Evolutionary conservation across 2,797 vertebrate genomes (phyloP), one percentile per base, ranked within the genome.

Genomic region (Mastacembelus armatus): DNA sequence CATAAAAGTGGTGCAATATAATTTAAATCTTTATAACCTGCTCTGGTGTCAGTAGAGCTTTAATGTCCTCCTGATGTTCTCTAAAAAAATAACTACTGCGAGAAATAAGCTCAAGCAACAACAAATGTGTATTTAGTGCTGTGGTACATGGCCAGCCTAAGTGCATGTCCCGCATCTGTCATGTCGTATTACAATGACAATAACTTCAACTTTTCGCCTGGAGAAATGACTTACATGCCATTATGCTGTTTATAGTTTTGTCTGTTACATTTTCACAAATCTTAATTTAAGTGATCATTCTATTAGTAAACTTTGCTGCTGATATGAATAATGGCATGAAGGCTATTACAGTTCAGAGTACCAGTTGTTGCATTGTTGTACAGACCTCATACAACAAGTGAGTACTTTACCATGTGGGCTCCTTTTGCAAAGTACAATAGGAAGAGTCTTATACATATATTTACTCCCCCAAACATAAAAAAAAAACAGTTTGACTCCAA

Each of bases 1-100:
- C 77, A 83, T 87, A 78, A 85, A 88, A 84, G 58, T 77, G 57
- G 57, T 77, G 68, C 30, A 24, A 65, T 60, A 63, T 84, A 59
- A 81, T 85, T 82, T 80, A 83, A 75, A 65, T 77, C 76, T 62
- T 63, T 62, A 61, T 43, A 66, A 74, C 50, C 61, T 60, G 64
- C 51, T 54, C 50, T 54, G 47, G 61, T 67, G 51, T 67, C 54
- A 48, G 52, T 11, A 22, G 56, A 54, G 42, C 35, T 57, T 58
- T 75, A 78, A 81, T 63, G 50, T 73, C 36, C 26, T 72, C 76
- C 65, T 77, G 48, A 72, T 54, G 67, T 30, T 69, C 36, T 48
- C 27, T 10, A 29, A 14, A 56, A 62, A 65, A n/a, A n/a, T 50
- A 68, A 42, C 27, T 14, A 40, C 55, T 1, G 7, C 32, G 35